Conservation (phyloP, 2,888 invertebrate species). For the Gasteruption jaculator region DNA sequence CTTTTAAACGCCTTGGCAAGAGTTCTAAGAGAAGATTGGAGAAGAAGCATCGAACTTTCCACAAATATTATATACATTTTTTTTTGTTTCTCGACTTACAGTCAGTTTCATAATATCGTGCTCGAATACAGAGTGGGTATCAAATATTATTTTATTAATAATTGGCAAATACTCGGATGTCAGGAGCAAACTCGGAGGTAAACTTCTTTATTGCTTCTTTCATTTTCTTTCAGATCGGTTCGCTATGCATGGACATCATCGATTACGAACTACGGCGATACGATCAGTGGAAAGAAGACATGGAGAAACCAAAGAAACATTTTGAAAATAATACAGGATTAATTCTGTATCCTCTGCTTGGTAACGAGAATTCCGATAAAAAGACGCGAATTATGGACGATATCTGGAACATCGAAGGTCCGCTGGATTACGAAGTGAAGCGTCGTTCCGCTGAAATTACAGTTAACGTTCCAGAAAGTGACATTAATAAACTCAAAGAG, state of each 20-base stretch:
- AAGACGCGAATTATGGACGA: constrained; percentile 43
- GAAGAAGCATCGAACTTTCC: constrained; percentile 90
- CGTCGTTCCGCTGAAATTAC: constrained; percentile 35
- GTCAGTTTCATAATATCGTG: constrained; percentile 91
- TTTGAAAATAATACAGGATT: constrained; percentile 50
- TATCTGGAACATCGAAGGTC: constrained; percentile 44
- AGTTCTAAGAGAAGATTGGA: constrained; percentile 96
- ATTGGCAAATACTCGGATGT: neutral
- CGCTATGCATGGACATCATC: constrained; percentile 93
- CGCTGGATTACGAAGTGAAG: constrained; percentile 44
- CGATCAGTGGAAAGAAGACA: constrained; percentile 83
- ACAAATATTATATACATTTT: constrained; percentile 96
- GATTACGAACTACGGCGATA: constrained; percentile 92
- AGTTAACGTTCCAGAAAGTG: constrained; percentile 34
- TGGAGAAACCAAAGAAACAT: constrained; percentile 57
- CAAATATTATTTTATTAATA: constrained; percentile 1
- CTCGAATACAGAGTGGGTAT: constrained; percentile 82
- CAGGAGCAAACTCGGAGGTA: too few species aligned
- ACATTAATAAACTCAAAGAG: constrained; percentile 55
- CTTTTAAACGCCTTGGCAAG: constrained; percentile 92
- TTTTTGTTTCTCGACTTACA: constrained; percentile 94
- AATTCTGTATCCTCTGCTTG: constrained; percentile 37
- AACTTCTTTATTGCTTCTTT: too few species aligned
- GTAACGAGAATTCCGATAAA: constrained; percentile 38
- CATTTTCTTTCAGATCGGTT: constrained; percentile 72